Percentiles rank a stretch among this genome's conserved stretches.
These are phyloP conservation scores for Halcyon chelicuti DNA, from an alignment of 2,797 vertebrate species.

Conservation along the genomic window DNA sequence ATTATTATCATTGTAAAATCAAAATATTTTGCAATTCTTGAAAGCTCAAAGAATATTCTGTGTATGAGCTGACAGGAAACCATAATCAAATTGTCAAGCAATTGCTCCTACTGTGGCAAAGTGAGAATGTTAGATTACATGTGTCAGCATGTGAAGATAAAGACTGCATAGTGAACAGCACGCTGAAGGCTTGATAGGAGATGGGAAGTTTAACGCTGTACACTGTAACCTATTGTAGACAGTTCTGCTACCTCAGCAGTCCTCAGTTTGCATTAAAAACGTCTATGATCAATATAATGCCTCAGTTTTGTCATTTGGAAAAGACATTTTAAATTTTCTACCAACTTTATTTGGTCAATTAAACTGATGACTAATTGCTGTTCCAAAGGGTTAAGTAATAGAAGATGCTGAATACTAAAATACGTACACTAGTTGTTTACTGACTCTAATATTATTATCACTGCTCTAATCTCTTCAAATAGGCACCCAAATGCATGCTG, in stretches of 20 bases:
- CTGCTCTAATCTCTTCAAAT: slow-evolving; percentile 32
- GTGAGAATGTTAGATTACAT: slow-evolving; percentile 78
- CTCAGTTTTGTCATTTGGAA: slow-evolving; percentile 65
- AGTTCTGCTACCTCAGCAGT: slow-evolving; percentile 71
- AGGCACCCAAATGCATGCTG: slow-evolving; percentile 14
- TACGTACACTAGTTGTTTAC: not conserved
- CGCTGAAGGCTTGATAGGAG: slow-evolving; percentile 64
- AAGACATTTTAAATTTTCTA: slow-evolving; percentile 24
- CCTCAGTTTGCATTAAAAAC: slow-evolving; percentile 67
- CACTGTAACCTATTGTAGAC: slow-evolving; percentile 43
- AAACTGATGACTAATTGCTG: slow-evolving; percentile 59
- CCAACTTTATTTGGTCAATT: slow-evolving; percentile 46
- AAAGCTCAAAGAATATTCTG: slow-evolving; percentile 74
- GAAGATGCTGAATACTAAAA: slow-evolving; percentile 17
- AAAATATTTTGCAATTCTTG: slow-evolving; percentile 79
- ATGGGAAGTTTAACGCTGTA: slow-evolving; percentile 54
- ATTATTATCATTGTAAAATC: slow-evolving; percentile 77
- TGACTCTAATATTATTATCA: not conserved
- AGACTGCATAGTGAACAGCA: slow-evolving; percentile 63
- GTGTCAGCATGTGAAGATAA: slow-evolving; percentile 78
- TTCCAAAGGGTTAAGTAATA: slow-evolving; percentile 57
- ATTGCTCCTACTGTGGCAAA: slow-evolving; percentile 74
- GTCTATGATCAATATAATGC: slow-evolving; percentile 71
- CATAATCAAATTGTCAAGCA: slow-evolving; percentile 82
- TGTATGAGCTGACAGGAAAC: slow-evolving; percentile 76